Percentiles rank a stretch among this genome's conserved stretches.
Conservation (phyloP, 2,113 vertebrate genomes). For the Colinus virginianus region DNA sequence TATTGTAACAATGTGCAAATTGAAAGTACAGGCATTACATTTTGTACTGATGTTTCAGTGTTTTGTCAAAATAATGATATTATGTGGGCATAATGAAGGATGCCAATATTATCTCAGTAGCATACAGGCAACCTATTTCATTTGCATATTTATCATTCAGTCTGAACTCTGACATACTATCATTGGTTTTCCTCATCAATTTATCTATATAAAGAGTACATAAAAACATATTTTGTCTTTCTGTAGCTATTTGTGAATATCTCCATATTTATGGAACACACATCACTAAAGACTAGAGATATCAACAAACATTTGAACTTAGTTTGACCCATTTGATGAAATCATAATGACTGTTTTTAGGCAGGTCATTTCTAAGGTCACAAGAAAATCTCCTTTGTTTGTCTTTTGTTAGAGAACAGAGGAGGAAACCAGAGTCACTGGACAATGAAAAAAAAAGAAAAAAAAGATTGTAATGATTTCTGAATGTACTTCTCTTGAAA, state of each 20-base stretch:
- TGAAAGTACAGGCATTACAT: slow-evolving; percentile 15
- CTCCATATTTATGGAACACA: slow-evolving; percentile 44
- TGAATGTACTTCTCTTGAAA: background rate
- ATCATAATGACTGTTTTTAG: slow-evolving; percentile 6
- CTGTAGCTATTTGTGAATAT: slow-evolving; percentile 38
- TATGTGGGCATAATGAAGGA: slow-evolving; percentile 36
- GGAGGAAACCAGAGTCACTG: background rate
- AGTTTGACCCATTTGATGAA: slow-evolving; percentile 33
- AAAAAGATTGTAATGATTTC: background rate
- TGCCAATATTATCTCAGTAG: slow-evolving; percentile 25
- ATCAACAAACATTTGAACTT: slow-evolving; percentile 41
- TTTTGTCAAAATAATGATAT: slow-evolving; percentile 37
- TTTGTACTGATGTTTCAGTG: slow-evolving; percentile 10
- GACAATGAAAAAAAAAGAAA: background rate
- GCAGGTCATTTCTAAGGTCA: slow-evolving; percentile 29
- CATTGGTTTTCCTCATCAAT: slow-evolving; percentile 54
- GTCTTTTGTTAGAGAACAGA: background rate
- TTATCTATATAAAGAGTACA: slow-evolving; percentile 50
- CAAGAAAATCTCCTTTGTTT: slow-evolving; percentile 18
- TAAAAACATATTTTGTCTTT: slow-evolving; percentile 60
- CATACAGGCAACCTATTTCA: slow-evolving; percentile 36
- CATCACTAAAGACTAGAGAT: slow-evolving; percentile 30
- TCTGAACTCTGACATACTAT: slow-evolving; percentile 57
- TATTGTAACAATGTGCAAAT: slow-evolving; percentile 1
- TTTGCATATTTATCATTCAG: slow-evolving; percentile 62